Evolutionary conservation across 1,140 invertebrate species (phyloP).

Genomic region (Anastrepha obliqua): DNA sequence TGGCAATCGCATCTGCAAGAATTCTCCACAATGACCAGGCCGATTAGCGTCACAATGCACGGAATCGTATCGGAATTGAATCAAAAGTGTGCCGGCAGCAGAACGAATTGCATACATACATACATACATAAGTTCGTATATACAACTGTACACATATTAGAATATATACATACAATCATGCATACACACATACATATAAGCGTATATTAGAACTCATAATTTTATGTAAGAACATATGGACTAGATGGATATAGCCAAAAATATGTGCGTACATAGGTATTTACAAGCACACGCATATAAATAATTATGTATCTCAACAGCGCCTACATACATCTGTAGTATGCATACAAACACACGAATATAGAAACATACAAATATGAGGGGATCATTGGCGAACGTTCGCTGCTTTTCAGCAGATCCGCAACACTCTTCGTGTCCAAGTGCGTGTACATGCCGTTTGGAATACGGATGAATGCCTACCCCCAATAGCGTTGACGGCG

Average conservation of each 20-base stretch:
- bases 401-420: background rate
- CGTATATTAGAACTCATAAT: background rate
- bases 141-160: background rate
- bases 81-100: background rate
- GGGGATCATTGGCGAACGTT: background rate
- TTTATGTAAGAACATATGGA: slow-evolving; percentile 1
- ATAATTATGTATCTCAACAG: too few relatives aligned
- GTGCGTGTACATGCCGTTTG: background rate
- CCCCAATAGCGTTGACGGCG: background rate
- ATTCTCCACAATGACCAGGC: slow-evolving; percentile 66
- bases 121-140: background rate
- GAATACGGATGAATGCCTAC: background rate
- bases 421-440: background rate
- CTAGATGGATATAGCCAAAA: background rate
- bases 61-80: slow-evolving; percentile 34
- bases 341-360: background rate
- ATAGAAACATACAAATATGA: background rate
- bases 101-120: slow-evolving; percentile 23
- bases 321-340: background rate
- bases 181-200: background rate
- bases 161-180: background rate
- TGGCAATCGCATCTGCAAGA: slow-evolving; percentile 64
- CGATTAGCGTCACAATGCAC: slow-evolving; percentile 1
- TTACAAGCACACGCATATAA: background rate
- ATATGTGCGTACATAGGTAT: background rate